phyloP scores from a whole-genome alignment of 2,797 vertebrate genomes.

The Vultur gryphus region DNA sequence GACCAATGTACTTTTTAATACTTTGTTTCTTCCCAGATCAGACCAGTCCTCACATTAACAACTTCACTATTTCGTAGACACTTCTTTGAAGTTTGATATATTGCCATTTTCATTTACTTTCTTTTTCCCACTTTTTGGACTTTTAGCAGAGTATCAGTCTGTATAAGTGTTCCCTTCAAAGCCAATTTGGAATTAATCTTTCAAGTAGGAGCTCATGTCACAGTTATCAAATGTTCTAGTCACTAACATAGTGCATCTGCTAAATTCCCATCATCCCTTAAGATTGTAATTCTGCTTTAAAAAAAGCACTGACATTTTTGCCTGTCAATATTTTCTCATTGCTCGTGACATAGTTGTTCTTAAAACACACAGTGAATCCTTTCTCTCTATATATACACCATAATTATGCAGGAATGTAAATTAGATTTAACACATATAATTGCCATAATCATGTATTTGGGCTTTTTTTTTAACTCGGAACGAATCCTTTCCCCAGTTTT shows the following conservation, averaged over 20 bases:
- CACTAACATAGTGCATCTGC: conserved; percentile 1
- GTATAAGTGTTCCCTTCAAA: neutral
- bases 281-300: conserved; percentile 9
- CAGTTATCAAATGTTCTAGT: conserved; percentile 29
- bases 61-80: neutral
- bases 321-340: conserved; percentile 52
- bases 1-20: neutral
- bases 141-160: neutral
- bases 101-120: neutral
- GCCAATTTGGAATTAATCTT: neutral
- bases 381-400: neutral
- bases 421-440: conserved; percentile 28
- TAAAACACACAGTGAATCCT: conserved; percentile 13
- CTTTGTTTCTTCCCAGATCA: neutral
- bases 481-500: neutral
- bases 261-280: neutral
- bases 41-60: neutral
- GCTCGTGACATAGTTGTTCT: conserved; percentile 50
- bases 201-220: conserved; percentile 5
- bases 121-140: neutral
- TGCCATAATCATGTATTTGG: neutral
- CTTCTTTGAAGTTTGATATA: neutral
- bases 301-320: conserved; percentile 61
- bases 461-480: neutral
- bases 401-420: conserved; percentile 46